Percentiles rank a stretch among this genome's conserved stretches.
phyloP scores from a whole-genome alignment of 2,888 invertebrate species.

The Harmothoe impar region DNA sequence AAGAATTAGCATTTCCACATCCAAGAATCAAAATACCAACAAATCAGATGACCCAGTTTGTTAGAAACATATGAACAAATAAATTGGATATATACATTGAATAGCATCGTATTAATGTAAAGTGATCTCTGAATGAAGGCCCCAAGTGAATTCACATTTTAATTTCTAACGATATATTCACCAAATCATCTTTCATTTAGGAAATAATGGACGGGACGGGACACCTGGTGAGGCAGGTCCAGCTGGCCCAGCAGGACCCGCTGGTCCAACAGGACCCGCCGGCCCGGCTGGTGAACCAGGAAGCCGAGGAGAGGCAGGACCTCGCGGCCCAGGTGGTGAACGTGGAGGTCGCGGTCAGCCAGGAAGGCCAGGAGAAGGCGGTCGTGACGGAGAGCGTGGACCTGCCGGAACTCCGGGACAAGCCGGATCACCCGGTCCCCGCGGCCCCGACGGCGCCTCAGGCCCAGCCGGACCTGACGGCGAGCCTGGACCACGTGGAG shows the following conservation, averaged over 20 bases:
- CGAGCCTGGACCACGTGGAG: constrained; percentile 45
- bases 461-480: constrained; percentile 66
- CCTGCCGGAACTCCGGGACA: constrained; percentile 59
- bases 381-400: constrained; percentile 62
- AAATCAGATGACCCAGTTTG: too few species aligned
- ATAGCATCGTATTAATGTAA: too few species aligned
- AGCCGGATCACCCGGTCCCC: constrained; percentile 58
- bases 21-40: too few species aligned
- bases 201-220: constrained; percentile 52
- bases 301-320: constrained; percentile 63
- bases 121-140: too few species aligned
- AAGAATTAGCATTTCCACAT: too few species aligned
- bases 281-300: constrained; percentile 71
- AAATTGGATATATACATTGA: too few species aligned
- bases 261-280: constrained; percentile 26
- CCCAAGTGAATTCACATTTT: too few species aligned
- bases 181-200: neutral
- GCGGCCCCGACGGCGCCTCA: constrained; percentile 49
- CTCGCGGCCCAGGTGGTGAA: constrained; percentile 64
- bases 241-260: constrained; percentile 67
- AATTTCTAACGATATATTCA: too few species aligned
- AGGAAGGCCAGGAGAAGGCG: constrained; percentile 59
- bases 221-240: constrained; percentile 55
- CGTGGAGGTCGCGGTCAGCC: constrained; percentile 59
- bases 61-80: too few species aligned